These are phyloP conservation scores for Biston betularia DNA, from an alignment of 2,888 invertebrate species.

Conservation along the genomic window DNA sequence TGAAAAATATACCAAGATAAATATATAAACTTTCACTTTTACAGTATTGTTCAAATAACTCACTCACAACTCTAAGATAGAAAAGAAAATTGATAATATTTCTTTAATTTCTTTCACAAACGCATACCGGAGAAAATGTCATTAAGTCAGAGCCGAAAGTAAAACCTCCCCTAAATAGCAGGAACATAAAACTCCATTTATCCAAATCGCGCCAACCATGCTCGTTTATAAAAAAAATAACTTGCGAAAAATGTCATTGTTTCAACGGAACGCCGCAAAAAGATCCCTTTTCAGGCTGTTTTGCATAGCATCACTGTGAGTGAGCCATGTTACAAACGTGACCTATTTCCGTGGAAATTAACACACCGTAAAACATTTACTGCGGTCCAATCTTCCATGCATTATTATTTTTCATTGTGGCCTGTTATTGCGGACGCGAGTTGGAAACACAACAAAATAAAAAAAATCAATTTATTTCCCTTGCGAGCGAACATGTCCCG, in stretches of 20 bases:
- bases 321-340: slow-evolving; percentile 46
- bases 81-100: neutral
- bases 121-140: neutral
- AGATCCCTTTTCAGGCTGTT: slow-evolving; percentile 35
- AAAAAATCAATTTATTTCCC: slow-evolving; percentile 84
- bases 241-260: slow-evolving; percentile 34
- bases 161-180: slow-evolving; percentile 21
- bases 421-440: slow-evolving; percentile 74
- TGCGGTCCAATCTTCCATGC: slow-evolving; percentile 66
- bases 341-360: slow-evolving; percentile 48
- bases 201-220: slow-evolving; percentile 29
- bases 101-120: neutral
- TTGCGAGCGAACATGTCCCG: slow-evolving; percentile 81
- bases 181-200: slow-evolving; percentile 23
- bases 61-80: too few relatives aligned
- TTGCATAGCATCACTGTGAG: slow-evolving; percentile 40
- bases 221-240: slow-evolving; percentile 29
- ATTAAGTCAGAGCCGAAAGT: slow-evolving; percentile 4
- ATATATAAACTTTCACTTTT: too few relatives aligned
- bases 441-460: slow-evolving; percentile 72
- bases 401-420: slow-evolving; percentile 78
- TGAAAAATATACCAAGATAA: too few relatives aligned
- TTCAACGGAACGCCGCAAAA: slow-evolving; percentile 36
- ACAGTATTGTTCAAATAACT: too few relatives aligned
- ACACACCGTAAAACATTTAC: slow-evolving; percentile 58